Base-by-base conservation (phyloP, 2,797 vertebrate genomes). In the Podarcis lilfordi region DNA sequence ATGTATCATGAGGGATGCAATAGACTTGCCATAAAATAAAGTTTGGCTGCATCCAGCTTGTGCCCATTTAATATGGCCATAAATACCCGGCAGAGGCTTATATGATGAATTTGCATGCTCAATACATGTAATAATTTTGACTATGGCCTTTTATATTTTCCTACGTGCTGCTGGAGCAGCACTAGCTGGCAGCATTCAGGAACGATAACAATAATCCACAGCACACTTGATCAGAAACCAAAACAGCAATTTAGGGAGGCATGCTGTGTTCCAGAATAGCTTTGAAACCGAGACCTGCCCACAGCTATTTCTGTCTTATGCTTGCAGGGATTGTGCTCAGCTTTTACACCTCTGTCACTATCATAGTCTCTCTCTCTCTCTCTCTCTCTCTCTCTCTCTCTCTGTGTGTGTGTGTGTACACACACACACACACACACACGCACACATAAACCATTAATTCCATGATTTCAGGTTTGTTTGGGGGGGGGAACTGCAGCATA, bases 21-120 rank as follows among this genome's bases (percentile, higher is more conserved):
- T 85, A 95, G 95, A 93, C 95, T 94, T 74, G 85, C 35, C 94
- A 92, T 66, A 87, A 93, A 50, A 80, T n/a, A 89, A 89, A 91
- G 93, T 85, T 93, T 25, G 93, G 87, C 93, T 80, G 32, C 86
- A 74, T 86, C 94, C 93, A 92, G 88, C 45, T 90, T 91, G 61
- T 17, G 84, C 92, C 92, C 80, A 90, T 9, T 92, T 71, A 87
- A 89, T 89, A 45, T 92, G 32, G 23, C 92, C 92, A 89, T 91
- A 91, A 95, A 95, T 78, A 93, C 0, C 32, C 8, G 66, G 87
- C 88, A 92, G 94, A 87, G 64, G 78, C 61, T 90, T 91, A 29
- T 80, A 84, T 91, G 94, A 91, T 80, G 92, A 92, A 91, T 94
- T 80, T 75, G 89, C 92, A 92, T 90, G 89, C 80, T 40, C 84